phyloP scores from a whole-genome alignment of 1,140 invertebrate genomes.

The Battus philenor region DNA sequence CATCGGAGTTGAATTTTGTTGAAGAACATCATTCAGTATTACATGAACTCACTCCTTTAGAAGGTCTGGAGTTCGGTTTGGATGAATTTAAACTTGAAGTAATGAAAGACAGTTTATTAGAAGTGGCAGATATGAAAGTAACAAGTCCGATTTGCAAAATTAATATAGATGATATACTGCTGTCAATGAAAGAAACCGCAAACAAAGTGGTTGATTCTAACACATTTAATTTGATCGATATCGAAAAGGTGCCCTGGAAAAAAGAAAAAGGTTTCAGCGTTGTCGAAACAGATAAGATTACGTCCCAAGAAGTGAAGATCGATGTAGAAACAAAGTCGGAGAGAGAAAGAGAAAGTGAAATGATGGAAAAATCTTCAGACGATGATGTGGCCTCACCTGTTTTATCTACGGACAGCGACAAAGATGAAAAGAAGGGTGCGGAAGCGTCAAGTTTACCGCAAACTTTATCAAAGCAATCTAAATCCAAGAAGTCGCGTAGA shows the following conservation, averaged over 20 bases:
- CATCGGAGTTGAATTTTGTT: conserved; percentile 61
- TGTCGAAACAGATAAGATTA: conserved; percentile 62
- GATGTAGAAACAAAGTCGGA: conserved; percentile 46
- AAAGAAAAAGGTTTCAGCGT: conserved; percentile 61
- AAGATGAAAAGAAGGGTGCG: conserved; percentile 46
- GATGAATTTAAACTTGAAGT: conserved; percentile 68
- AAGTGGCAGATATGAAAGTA: conserved; percentile 46
- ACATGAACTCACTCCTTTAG: conserved; percentile 61
- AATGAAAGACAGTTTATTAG: conserved; percentile 64
- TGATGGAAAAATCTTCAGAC: conserved; percentile 70
- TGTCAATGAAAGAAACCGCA: conserved; percentile 59
- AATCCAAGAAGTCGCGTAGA: conserved; percentile 63
- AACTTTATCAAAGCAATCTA: conserved; percentile 53
- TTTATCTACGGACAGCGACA: conserved; percentile 65
- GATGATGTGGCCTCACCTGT: conserved; percentile 63
- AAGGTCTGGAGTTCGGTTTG: conserved; percentile 60
- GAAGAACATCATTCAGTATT: conserved; percentile 66
- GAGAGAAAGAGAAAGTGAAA: conserved; percentile 36
- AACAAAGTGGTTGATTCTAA: conserved; percentile 49
- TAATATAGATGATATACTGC: conserved; percentile 62
- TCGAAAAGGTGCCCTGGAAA: conserved; percentile 53
- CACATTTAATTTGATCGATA: conserved; percentile 59
- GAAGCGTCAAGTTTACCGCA: conserved; percentile 33
- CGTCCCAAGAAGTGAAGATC: conserved; percentile 52
- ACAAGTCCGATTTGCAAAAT: conserved; percentile 66